These are phyloP conservation scores for Trichomycterus rosablanca DNA, from an alignment of 2,113 vertebrate species.

Conservation along the genomic window DNA sequence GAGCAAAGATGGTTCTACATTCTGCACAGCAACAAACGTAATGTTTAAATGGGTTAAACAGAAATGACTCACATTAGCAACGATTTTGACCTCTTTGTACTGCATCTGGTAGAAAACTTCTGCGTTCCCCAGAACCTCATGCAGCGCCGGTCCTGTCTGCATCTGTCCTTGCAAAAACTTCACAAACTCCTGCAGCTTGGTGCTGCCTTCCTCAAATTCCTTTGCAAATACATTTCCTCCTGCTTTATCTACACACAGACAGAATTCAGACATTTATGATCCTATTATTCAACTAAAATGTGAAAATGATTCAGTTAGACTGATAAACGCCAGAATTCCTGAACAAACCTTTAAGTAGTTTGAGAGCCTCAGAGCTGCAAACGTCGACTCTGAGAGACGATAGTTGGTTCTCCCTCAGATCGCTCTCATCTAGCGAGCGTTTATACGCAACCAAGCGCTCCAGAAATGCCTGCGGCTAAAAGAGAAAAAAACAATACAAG, in stretches of 20 bases:
- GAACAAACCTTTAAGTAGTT: conserved; percentile 85
- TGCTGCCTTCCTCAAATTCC: conserved; percentile 92
- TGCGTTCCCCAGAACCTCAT: conserved; percentile 88
- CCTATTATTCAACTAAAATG: neutral
- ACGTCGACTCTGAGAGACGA: conserved; percentile 85
- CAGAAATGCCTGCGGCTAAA: conserved; percentile 82
- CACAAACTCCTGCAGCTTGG: conserved; percentile 92
- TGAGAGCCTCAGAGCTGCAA: conserved; percentile 91
- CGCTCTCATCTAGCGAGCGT: conserved; percentile 79
- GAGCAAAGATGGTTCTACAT: too few relatives aligned
- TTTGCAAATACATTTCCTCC: conserved; percentile 95
- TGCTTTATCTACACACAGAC: conserved; percentile 77
- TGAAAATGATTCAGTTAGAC: too few relatives aligned
- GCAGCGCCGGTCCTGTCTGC: conserved; percentile 78
- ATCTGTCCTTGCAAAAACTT: conserved; percentile 86
- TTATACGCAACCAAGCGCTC: conserved; percentile 80
- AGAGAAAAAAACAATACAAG: neutral
- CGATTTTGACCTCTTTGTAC: conserved; percentile 97
- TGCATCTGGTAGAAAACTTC: conserved; percentile 96
- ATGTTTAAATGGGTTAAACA: neutral
- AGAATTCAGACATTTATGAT: neutral
- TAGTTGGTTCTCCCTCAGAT: conserved; percentile 91
- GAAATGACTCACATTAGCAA: conserved; percentile 84
- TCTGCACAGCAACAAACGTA: too few relatives aligned
- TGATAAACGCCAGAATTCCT: neutral